Base-by-base conservation (phyloP, 2,888 invertebrate species). In the Agonopterix subpropinquella region DNA sequence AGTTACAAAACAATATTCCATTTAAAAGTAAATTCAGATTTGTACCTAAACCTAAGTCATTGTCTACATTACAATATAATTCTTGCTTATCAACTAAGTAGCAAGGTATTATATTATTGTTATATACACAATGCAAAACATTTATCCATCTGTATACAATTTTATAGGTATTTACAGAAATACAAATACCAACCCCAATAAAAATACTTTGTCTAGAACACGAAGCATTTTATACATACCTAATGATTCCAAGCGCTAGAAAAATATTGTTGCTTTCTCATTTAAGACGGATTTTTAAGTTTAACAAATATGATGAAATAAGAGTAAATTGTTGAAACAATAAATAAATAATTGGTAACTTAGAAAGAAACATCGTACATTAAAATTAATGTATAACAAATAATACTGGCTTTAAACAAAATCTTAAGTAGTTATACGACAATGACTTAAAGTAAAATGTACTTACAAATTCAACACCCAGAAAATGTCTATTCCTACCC, bases 31-130 rank as follows among this genome's bases (percentile, higher is more conserved):
- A 77, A 67, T 69, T 77, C 68, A 74, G 75, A 77, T 77, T 83
- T 80, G 79, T 78, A 81, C 79, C 77, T 80, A 79, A 77, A 61
- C 70, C 80, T 84, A 86, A 82, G 87, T 84, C 86, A 87, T 87
- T 87, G 87, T 81, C 87, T 77, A 80, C 71, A 77, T 78, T 70
- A 74, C 69, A 28, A 28, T 28, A 74, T 67, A 67, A 66, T 60
- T 73, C 65, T 66, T 62, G 60, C 55, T 65, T 68, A 64, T 60
- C 58, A 62, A 63, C 56, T 51, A 28, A 28, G 28, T 28, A 54
- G 43, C 50, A 53, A 55, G 53, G 43, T 48, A 47, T 47, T 56
- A 50, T 50, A 47, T 9, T 53, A 54, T 55, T 54, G 39, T 51
- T 49, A 53, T 51, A 45, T 45, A 52, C 47, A 47, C 46, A 60